phyloP scores from a whole-genome alignment of 2,113 vertebrate genomes.

The Hypomesus transpacificus region DNA sequence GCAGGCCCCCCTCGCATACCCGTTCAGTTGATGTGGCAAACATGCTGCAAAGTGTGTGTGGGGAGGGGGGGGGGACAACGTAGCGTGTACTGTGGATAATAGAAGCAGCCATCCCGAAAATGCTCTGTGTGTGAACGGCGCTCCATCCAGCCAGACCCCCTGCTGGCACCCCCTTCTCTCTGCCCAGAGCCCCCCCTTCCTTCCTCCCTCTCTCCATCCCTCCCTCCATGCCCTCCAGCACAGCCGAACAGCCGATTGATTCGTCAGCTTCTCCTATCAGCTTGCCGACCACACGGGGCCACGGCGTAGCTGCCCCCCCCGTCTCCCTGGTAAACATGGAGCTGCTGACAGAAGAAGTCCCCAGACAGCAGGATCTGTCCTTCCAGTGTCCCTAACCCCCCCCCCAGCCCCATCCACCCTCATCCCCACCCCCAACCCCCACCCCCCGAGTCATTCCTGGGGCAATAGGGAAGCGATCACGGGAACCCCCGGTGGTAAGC shows the following conservation, averaged over 20 bases:
- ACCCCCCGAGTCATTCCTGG: background rate
- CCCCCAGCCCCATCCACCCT: too few species aligned
- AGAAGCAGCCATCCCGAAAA: background rate
- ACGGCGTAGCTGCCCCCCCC: background rate
- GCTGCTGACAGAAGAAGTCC: conserved; percentile 22
- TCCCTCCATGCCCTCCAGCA: background rate
- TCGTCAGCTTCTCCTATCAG: background rate
- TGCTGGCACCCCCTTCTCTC: background rate
- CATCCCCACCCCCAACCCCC: too few species aligned
- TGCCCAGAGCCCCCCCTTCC: too few species aligned
- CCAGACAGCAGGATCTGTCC: conserved; percentile 4
- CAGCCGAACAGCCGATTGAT: background rate
- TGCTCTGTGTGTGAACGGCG: background rate
- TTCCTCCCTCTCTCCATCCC: background rate
- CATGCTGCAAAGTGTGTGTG: too few species aligned
- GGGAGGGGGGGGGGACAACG: too few species aligned
- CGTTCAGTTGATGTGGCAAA: background rate
- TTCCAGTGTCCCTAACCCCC: background rate
- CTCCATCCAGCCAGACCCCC: background rate
- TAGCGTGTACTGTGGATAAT: background rate
- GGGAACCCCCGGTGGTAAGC: too few species aligned
- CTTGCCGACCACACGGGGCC: conserved; percentile 16
- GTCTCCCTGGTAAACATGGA: background rate
- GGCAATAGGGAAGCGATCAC: background rate
- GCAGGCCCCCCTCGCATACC: background rate